Base-by-base conservation (phyloP, 2,888 invertebrate species). In the Tachina fera region DNA sequence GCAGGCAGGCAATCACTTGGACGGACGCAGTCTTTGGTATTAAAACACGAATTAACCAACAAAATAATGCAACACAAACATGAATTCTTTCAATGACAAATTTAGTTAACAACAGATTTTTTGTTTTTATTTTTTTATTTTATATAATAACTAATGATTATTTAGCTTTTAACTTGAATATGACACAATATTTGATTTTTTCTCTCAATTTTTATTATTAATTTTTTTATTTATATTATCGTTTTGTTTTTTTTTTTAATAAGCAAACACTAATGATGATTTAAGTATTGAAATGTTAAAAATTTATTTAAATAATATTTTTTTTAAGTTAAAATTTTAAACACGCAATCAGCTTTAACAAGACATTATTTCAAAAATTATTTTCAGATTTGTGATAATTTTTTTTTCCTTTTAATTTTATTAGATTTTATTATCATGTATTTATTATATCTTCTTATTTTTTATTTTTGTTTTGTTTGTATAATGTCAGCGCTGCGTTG, bases 261-360 rank as follows among this genome's bases (percentile, higher is more conserved):
- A 49, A 58, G 51, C 63, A 39, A 58, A 65, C 63, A 47, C 39
- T 49, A n/a, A 19, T 22, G 56, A 43, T 68, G 58, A 77, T 60
- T 4, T 43, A 3, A 67, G 47, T 43, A 75, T 63, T 58, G 19
- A 31, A 61, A 31, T 39, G 58, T 49, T 47, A 53, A 74, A 77
- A 9, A 45, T 63, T 14, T 31, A 53, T 70, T 75, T 61, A 43
- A 72, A 53, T 60, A 41, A 14, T 19, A 39, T 9, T 58, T 65
- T 81, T 67, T 14, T 79, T 31, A 39, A 0, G 13, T 71, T 53
- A 41, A 56, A 78, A 85, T 78, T 82, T 78, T 41, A 78, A 63
- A 61, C 83, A 86, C 83, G 79, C 83, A 56, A 74, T 67, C 79
- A 51, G 56, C 61, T 49, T 72, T 75, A 61, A 71, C 16, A 49